These are phyloP conservation scores for Dorcus parallelipipedus DNA, from an alignment of 2,888 invertebrate species.

Conservation along the genomic window DNA sequence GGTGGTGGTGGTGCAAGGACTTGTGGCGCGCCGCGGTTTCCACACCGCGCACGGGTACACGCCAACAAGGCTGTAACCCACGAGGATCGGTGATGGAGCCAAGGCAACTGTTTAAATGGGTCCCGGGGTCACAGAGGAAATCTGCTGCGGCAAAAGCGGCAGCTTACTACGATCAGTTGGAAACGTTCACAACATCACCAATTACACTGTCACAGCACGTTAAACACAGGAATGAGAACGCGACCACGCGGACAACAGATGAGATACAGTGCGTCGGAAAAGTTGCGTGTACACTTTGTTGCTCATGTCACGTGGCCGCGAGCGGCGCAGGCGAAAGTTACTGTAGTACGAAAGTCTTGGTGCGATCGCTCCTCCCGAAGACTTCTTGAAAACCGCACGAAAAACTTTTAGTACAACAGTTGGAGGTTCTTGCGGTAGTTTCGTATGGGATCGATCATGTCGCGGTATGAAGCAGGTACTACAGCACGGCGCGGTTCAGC, in stretches of 20 bases:
- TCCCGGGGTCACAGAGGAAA: conserved; percentile 23
- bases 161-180: conserved; percentile 5
- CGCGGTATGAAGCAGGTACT: conserved; percentile 32
- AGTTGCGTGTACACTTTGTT: conserved; percentile 42
- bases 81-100: conserved; percentile 48
- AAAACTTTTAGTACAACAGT: neutral
- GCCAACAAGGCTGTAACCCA: conserved; percentile 56
- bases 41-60: conserved; percentile 56
- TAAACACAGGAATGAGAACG: conserved; percentile 24
- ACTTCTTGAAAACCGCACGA: conserved; percentile 3
- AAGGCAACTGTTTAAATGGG: conserved; percentile 44
- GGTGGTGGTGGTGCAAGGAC: conserved; percentile 20
- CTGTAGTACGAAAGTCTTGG: conserved; percentile 15
- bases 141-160: conserved; percentile 3
- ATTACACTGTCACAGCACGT: conserved; percentile 25
- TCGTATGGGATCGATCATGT: conserved; percentile 19
- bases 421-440: neutral
- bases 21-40: conserved; percentile 42
- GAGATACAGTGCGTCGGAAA: conserved; percentile 22
- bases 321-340: conserved; percentile 32
- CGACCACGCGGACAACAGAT: conserved; percentile 22
- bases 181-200: conserved; percentile 22
- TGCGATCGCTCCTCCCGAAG: conserved; percentile 12
- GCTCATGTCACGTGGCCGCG: conserved; percentile 45
- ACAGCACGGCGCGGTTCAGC: conserved; percentile 43